Evolutionary conservation across 2,888 invertebrate species (phyloP), one percentile per base, ranked within the genome.

Genomic region (Oxystoma pomonae): DNA sequence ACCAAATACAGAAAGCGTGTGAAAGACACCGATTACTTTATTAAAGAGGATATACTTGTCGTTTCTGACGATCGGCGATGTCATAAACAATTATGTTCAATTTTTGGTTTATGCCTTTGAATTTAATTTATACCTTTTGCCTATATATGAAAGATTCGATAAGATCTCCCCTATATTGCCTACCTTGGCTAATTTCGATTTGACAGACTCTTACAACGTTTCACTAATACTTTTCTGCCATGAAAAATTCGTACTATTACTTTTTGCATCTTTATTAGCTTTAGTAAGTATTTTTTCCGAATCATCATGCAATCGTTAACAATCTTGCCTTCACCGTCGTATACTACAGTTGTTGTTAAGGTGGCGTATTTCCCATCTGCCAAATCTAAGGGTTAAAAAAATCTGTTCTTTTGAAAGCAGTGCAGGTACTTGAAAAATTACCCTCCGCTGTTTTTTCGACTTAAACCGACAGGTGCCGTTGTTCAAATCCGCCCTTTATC

Each of bases 11-110:
- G 72, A 69, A 60, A 65, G 65, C 69, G 68, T 69, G 70, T 67
- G 70, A 71, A 72, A 70, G 68, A 68, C 70, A 71, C 67, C 67
- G 67, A 72, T 72, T 70, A 65, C 71, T 72, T 72, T 71, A 72
- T 72, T 72, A 68, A 60, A 65, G 61, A 53, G 19, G 63, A 66
- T 64, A 50, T 62, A 57, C 52, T 57, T 35, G 9, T 17, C 53
- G 53, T 53, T 53, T 53, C 53, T 19, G 53, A 53, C 53, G 53
- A 53, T 19, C 17, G 19, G n/a, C 53, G 53, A 53, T 53, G 35
- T 35, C 35, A 35, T 35, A 35, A 35, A 35, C 35, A 35, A 35
- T 35, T 35, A 35, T 12, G 35, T 35, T 35, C 35, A 35, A 35
- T 35, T 35, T 35, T 12, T 35, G 35, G 35, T 35, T 35, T 35